Conservation (phyloP, 2,888 invertebrate genomes). For the Ctena decussata region DNA sequence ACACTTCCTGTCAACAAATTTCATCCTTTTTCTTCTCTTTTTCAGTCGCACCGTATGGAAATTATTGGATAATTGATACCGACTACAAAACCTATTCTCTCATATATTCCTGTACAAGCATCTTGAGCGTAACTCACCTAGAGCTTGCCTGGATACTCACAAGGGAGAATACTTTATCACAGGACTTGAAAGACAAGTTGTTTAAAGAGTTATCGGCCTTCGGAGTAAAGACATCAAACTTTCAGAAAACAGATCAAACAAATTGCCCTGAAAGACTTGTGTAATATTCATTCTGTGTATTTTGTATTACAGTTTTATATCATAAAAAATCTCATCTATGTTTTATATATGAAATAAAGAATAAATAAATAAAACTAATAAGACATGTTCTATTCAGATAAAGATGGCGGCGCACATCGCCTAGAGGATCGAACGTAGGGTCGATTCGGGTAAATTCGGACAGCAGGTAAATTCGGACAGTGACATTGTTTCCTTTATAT, state of each 20-base stretch:
- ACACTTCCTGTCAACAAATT: too few relatives aligned
- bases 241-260: slow-evolving; percentile 56
- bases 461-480: too few relatives aligned
- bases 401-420: too few relatives aligned
- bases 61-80: slow-evolving; percentile 74
- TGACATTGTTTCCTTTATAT: too few relatives aligned
- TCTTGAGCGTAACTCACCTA: slow-evolving; percentile 53
- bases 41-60: slow-evolving; percentile 66
- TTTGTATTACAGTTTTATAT: too few relatives aligned
- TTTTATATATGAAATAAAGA: too few relatives aligned
- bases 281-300: too few relatives aligned
- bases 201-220: slow-evolving; percentile 47
- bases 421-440: too few relatives aligned
- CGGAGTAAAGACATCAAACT: slow-evolving; percentile 61
- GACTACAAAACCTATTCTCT: slow-evolving; percentile 71
- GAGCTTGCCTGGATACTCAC: slow-evolving; percentile 73
- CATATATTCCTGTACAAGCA: slow-evolving; percentile 69
- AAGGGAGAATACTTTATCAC: slow-evolving; percentile 52
- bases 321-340: too few relatives aligned
- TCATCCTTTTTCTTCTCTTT: not conserved
- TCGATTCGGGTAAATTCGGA: too few relatives aligned
- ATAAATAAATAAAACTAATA: too few relatives aligned
- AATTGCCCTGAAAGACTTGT: slow-evolving; percentile 40
- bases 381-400: too few relatives aligned
- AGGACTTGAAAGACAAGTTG: slow-evolving; percentile 45